These are phyloP conservation scores for Eudyptes chrysolophus DNA, from an alignment of 2,113 vertebrate species.

Conservation along the genomic window DNA sequence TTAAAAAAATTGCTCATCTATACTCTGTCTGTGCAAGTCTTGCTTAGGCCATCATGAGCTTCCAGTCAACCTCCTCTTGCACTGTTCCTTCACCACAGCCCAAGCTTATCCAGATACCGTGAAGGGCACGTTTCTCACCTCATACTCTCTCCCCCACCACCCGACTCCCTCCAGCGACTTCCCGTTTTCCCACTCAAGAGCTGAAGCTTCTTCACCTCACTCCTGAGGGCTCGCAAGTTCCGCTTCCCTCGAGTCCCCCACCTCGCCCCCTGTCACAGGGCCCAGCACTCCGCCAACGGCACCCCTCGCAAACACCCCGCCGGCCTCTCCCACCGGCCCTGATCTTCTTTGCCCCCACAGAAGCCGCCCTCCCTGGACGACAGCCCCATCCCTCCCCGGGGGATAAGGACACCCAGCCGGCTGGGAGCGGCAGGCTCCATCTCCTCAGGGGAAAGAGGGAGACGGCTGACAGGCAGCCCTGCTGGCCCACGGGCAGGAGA, in stretches of 20 bases:
- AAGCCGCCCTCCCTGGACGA: background rate
- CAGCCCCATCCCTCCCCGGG: background rate
- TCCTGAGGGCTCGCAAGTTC: no score
- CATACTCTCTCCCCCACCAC: accelerated
- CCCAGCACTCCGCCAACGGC: background rate
- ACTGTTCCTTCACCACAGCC: background rate
- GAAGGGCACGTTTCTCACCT: background rate
- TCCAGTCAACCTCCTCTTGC: no score
- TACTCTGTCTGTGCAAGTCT: accelerated
- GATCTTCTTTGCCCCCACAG: background rate
- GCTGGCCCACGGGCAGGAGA: background rate
- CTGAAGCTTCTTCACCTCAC: background rate
- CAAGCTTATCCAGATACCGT: accelerated
- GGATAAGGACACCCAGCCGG: no score
- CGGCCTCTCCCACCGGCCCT: background rate
- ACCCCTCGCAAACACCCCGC: no score
- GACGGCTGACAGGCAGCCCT: background rate
- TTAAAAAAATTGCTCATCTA: accelerated
- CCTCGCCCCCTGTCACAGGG: no score
- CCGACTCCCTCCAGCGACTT: no score
- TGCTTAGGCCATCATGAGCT: background rate
- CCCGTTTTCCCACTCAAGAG: background rate
- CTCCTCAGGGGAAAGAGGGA: background rate
- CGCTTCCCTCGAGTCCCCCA: background rate
- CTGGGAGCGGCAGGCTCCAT: background rate